Base-by-base conservation (phyloP, 2,797 vertebrate species). In the Perodicticus potto region DNA sequence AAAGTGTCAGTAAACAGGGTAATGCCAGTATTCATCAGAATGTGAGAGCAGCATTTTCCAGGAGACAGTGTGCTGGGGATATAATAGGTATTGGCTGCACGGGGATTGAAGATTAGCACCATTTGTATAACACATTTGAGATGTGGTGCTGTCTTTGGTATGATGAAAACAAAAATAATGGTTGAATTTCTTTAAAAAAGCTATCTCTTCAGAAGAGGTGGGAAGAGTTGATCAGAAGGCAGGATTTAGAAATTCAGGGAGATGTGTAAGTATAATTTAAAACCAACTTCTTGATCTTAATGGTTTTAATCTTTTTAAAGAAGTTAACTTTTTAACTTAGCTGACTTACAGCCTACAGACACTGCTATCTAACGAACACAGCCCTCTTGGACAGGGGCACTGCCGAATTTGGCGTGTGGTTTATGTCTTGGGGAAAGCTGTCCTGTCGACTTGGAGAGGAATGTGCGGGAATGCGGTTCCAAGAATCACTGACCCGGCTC, bases 391-490 rank as follows among this genome's bases (percentile, higher is more conserved):
- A n/a, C 77, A 80, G n/a, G 53, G n/a, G 32, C 0, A 17, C 49
- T 78, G 69, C 61, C 37, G 81, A 59, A 16, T 22, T 23, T 16
- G 37, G 45, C 13, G 40, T 63, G 59, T 82, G 73, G 27, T 73
- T 72, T 94, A 27, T 86, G 81, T 88, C 74, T 55, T 86, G 22
- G 32, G 67, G 88, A 86, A 74, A 40, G 57, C 77, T 40, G 32
- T 63, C 72, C 14, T 2, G 78, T 61, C 72, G 83, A 77, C 27
- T 11, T 10, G 69, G 92, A 89, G 72, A 94, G 65, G 45, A 37
- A 87, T 37, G 67, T 23, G 1, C 78, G 90, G 57, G n/a, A 76
- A 86, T 89, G 70, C 4, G 0, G 17, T 70, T 94, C 40, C 10
- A 1, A 57, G 88, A 76, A 32, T 43, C 34, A 8, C 27, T 61